Evolutionary conservation across 2,888 invertebrate genomes (phyloP).

Genomic region (Stenurella melanura): DNA sequence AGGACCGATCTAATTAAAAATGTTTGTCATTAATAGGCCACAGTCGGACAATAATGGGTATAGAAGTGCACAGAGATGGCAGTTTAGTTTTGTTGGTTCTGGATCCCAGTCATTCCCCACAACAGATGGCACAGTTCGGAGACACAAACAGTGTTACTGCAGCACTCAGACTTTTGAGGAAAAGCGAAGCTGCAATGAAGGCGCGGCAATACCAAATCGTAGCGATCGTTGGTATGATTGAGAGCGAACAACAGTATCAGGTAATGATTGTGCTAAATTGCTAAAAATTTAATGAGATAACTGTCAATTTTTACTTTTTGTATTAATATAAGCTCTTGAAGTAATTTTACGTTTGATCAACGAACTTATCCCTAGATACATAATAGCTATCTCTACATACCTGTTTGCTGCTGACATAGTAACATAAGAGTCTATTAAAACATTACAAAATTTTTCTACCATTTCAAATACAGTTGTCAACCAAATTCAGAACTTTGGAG

Average conservation of each 20-base stretch:
- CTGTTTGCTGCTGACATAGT: too few relatives aligned
- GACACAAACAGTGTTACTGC: conserved; percentile 77
- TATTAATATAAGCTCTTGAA: too few relatives aligned
- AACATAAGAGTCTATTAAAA: too few relatives aligned
- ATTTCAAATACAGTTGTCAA: too few relatives aligned
- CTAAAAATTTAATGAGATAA: too few relatives aligned
- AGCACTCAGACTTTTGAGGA: conserved; percentile 81
- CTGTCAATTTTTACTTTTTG: too few relatives aligned
- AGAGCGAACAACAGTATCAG: conserved; percentile 84
- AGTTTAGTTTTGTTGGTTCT: conserved; percentile 82
- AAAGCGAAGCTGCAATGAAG: conserved; percentile 85
- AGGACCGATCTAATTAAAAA: conserved; percentile 2
- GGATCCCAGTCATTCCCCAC: conserved; percentile 89
- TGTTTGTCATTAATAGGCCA: conserved; percentile 78
- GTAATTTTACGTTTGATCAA: too few relatives aligned
- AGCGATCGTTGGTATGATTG: conserved; percentile 84
- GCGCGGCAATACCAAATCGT: conserved; percentile 92
- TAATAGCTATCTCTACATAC: too few relatives aligned
- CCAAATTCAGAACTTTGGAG: too few relatives aligned
- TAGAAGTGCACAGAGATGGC: conserved; percentile 84
- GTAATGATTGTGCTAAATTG: conserved; percentile 75
- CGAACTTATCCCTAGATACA: too few relatives aligned
- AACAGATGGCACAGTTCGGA: conserved; percentile 83
- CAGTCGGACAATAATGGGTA: conserved; percentile 91
- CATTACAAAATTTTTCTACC: too few relatives aligned